These are phyloP conservation scores for Spinus olivaceus DNA, from an alignment of 2,797 vertebrate species.

Conservation along the genomic window DNA sequence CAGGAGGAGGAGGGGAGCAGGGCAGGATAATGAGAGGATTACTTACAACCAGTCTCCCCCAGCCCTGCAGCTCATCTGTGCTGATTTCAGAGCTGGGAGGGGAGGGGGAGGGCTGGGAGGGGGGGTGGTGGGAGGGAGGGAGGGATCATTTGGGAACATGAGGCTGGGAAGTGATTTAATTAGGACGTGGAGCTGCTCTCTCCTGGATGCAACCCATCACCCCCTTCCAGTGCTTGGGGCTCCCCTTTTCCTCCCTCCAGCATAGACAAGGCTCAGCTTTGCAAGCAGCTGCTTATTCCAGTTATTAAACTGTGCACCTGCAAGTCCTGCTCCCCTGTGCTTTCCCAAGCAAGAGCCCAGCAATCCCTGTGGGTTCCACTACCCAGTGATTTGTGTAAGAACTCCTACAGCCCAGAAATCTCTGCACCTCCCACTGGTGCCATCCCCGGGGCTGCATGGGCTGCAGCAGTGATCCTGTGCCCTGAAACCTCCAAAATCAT, in stretches of 20 bases:
- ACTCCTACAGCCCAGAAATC: not conserved
- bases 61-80: not conserved
- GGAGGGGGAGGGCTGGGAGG: too few species aligned
- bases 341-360: not conserved
- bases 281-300: not conserved
- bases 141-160: not conserved
- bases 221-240: not conserved
- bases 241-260: not conserved
- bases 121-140: not conserved
- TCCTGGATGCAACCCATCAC: not conserved
- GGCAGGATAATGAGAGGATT: not conserved
- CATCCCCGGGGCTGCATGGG: rapidly evolving
- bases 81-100: not conserved
- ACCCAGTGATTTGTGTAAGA: not conserved
- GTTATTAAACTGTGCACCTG: not conserved
- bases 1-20: not conserved
- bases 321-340: rapidly evolving
- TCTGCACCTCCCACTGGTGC: not conserved
- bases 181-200: not conserved
- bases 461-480: rapidly evolving
- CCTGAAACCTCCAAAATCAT: rapidly evolving
- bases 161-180: not conserved
- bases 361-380: not conserved
- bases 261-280: not conserved
- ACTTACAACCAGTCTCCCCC: not conserved